Base-by-base conservation (phyloP, 64 coral and sea anemone genomes). In the Acropora yongei region DNA sequence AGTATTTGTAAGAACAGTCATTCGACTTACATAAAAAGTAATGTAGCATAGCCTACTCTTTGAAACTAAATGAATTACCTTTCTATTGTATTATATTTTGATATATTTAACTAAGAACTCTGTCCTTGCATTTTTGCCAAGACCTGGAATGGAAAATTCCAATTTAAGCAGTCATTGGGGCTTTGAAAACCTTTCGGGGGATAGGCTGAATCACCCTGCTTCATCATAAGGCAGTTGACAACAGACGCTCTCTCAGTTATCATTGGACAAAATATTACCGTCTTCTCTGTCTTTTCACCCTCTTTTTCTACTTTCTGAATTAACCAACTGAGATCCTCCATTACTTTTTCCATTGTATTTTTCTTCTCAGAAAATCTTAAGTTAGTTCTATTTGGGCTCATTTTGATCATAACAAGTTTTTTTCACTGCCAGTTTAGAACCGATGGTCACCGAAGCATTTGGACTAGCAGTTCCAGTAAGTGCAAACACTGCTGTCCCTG, bases 381-480 rank as follows among this genome's bases (percentile, higher is more conserved):
- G 67, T 86, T 86, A 44, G 2, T 45, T 49, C 67, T 86, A 58
- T 86, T 86, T 19, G 83, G 83, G 69, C 67, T 86, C 46, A 94
- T n/a, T 1, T 77, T 17, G 0, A 92, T 12, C 11, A 51, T 47
- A 1, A 94, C 6, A 8, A 80, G 87, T 2, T 89, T 19, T 30
- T 83, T 82, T n/a, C n/a, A 78, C 12, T 48, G 9, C 44, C 3
- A 83, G n/a, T 4, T n/a, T 12, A 30, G 58, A 14, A 43, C 20
- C 49, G 1, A 89, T 76, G 13, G 61, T 60, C 2, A 17, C 7
- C 17, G 44, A 46, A 13, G 92, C 89, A n/a, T 41, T 76, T 2
- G 61, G 16, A 44, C 89, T 80, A 67, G 92, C 87, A 49, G 92
- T 89, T 20, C 92, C 92, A 10, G 86, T 93, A 5, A 93, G 12